Base-by-base conservation (phyloP, 2,888 invertebrate species). In the Tryphoninae sp. region DNA sequence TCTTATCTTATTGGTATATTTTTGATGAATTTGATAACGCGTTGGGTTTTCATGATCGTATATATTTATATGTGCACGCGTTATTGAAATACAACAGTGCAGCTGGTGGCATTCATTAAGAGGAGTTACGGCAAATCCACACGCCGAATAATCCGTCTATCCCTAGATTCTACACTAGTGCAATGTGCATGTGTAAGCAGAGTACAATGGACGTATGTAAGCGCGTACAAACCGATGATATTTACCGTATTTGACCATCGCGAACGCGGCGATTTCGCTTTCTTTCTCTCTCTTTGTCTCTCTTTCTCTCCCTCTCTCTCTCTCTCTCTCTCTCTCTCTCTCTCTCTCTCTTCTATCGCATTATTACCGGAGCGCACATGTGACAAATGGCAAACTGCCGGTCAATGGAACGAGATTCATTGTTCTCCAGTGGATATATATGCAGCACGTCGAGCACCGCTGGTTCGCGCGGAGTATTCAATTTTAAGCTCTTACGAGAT, bases 201-300 rank as follows among this genome's bases (percentile, higher is more conserved):
- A 59, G 16, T 61, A 23, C 72, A 78, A 72, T 78, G 9, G 68
- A 69, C 79, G 69, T 55, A 69, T 79, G 74, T 74, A 69, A 79
- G 23, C 68, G 19, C 55, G 59, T 26, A 58, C 61, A 40, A 49
- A 74, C 73, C 68, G 26, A 68, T 51, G 74, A 74, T 74, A 69
- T 74, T 79, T 68, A 79, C 55, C 49, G 62, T 68, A 74, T 64
- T 79, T 51, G 73, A 68, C 67, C 55, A 72, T 59, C 65, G 58
- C 33, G 33, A 59, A 59, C 13, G 13, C 16, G 72, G 22, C n/a
- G 51, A 26, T 59, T 23, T 42, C 42, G 42, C 40, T 78, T 53
- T 40, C 51, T 26, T 19, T 55, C 40, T 33, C 40, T 26, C 45
- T 19, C 6, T 19, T 1, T 8, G 4, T 55, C 1, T n/a, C n/a